A percentile compares a stretch with the other conserved stretches of the same genome.
Conservation (phyloP, 1,140 invertebrate species). For the Vanessa atalanta region DNA sequence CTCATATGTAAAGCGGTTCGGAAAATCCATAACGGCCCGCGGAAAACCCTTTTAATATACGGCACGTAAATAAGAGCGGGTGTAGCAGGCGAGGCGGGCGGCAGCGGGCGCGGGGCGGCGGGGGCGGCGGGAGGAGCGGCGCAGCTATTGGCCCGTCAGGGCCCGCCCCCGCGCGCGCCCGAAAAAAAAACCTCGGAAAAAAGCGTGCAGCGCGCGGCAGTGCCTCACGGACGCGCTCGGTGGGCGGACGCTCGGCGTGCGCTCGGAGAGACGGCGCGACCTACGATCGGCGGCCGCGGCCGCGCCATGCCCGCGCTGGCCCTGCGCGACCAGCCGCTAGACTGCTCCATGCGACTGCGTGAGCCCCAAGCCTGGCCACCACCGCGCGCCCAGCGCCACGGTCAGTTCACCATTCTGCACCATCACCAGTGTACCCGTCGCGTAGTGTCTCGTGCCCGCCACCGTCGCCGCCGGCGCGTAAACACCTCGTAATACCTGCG, state of each 20-base stretch:
- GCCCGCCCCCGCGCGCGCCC: slow-evolving; percentile 50
- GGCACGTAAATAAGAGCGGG: slow-evolving; percentile 73
- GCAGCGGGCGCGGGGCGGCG: slow-evolving; percentile 39
- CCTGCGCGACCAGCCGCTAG: slow-evolving; percentile 76
- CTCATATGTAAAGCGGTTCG: slow-evolving; percentile 70
- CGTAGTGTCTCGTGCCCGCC: slow-evolving; percentile 20
- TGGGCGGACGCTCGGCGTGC: slow-evolving; percentile 64
- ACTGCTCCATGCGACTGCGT: slow-evolving; percentile 77
- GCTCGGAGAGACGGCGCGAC: slow-evolving; percentile 67
- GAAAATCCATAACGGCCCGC: slow-evolving; percentile 77
- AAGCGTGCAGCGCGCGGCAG: slow-evolving; percentile 66
- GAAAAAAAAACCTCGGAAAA: slow-evolving; percentile 66
- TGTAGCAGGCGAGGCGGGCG: slow-evolving; percentile 39
- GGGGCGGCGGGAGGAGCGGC: slow-evolving; percentile 36
- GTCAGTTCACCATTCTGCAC: slow-evolving; percentile 54
- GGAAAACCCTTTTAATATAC: slow-evolving; percentile 80
- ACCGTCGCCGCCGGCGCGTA: slow-evolving; percentile 27
- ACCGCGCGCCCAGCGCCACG: slow-evolving; percentile 62
- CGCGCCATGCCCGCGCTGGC: slow-evolving; percentile 78
- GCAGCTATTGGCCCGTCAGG: slow-evolving; percentile 50
- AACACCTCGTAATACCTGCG: background rate
- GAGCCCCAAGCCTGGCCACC: slow-evolving; percentile 71
- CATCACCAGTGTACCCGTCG: slow-evolving; percentile 25
- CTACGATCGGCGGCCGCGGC: slow-evolving; percentile 69
- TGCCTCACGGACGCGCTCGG: slow-evolving; percentile 69